Evolutionary conservation across 1,140 invertebrate species (phyloP).

Genomic region (Amphibalanus amphitrite): DNA sequence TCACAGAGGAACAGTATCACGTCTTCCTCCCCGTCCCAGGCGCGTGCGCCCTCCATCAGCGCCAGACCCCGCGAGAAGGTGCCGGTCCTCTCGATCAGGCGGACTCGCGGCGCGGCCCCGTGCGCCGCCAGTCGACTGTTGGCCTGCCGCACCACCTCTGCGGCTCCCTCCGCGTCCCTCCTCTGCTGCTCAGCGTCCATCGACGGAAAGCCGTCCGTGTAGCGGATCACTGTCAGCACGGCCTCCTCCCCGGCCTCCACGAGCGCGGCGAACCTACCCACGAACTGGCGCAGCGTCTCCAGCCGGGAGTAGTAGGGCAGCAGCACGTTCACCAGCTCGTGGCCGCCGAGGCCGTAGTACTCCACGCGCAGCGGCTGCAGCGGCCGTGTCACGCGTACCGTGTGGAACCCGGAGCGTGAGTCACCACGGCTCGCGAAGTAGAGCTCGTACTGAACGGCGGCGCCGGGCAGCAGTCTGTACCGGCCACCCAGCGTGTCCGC

Average conservation of each 20-base stretch:
- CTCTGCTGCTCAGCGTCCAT: slow-evolving; percentile 40
- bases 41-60: slow-evolving; percentile 32
- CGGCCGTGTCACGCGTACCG: not conserved
- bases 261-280: slow-evolving; percentile 53
- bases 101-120: slow-evolving; percentile 39
- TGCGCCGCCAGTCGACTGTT: slow-evolving; percentile 23
- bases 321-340: slow-evolving; percentile 52
- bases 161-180: slow-evolving; percentile 34
- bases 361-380: not conserved
- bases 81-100: slow-evolving; percentile 52
- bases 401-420: not conserved
- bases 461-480: slow-evolving; percentile 51
- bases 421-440: slow-evolving; percentile 39
- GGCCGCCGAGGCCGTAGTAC: slow-evolving; percentile 10
- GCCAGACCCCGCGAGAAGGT: slow-evolving; percentile 59
- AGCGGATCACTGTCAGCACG: slow-evolving; percentile 57
- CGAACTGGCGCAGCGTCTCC: slow-evolving; percentile 52
- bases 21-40: slow-evolving; percentile 35
- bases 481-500: slow-evolving; percentile 40
- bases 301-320: slow-evolving; percentile 51
- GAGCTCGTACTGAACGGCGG: slow-evolving; percentile 59
- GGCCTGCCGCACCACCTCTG: slow-evolving; percentile 31
- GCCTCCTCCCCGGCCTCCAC: slow-evolving; percentile 39
- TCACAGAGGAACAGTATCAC: slow-evolving; percentile 62
- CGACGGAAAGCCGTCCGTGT: not conserved